A percentile compares a stretch with the other conserved stretches of the same genome.
Conservation (phyloP, 2,797 vertebrate species). For the Sardinella longiceps region DNA sequence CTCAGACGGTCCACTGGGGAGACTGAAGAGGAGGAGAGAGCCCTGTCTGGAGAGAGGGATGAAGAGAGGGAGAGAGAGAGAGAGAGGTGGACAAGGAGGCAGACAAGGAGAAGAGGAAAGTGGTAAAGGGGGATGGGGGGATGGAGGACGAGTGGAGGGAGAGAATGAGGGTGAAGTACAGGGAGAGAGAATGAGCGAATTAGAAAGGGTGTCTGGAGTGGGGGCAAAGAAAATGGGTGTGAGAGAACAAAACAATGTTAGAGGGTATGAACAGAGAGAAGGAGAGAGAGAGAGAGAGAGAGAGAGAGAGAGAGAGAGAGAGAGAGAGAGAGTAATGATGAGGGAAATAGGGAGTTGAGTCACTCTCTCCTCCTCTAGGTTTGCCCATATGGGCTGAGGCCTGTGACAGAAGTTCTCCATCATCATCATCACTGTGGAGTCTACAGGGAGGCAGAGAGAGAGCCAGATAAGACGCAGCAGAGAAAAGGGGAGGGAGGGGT, state of each 20-base stretch:
- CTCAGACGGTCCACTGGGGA: slow-evolving; percentile 37
- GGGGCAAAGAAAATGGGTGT: not conserved
- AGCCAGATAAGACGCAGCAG: not conserved
- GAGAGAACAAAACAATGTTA: not conserved
- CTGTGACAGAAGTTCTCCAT: slow-evolving; percentile 11
- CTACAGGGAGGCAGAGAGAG: slow-evolving; percentile 28
- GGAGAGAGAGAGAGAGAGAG: not conserved
- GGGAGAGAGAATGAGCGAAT: not conserved
- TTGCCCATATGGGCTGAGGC: not conserved
- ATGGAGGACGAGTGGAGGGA: not conserved
- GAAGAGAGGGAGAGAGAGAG: slow-evolving; percentile 32
- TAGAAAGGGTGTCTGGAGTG: not conserved
- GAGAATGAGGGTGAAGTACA: not conserved
- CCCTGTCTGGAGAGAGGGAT: slow-evolving; percentile 33
- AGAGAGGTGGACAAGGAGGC: not conserved
- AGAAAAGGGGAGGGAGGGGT: slow-evolving; percentile 13
- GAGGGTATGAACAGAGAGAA: not conserved
- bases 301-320: slow-evolving; percentile 4
- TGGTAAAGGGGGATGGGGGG: not conserved
- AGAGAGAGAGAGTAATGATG: slow-evolving; percentile 26
- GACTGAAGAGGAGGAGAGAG: slow-evolving; percentile 37
- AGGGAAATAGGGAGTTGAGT: slow-evolving; percentile 57
- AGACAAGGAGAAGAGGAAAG: not conserved
- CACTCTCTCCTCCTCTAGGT: slow-evolving; percentile 12
- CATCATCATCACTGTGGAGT: not conserved